Evolutionary conservation across 2,113 vertebrate genomes (phyloP).

Genomic region (Arothron firmamentum): DNA sequence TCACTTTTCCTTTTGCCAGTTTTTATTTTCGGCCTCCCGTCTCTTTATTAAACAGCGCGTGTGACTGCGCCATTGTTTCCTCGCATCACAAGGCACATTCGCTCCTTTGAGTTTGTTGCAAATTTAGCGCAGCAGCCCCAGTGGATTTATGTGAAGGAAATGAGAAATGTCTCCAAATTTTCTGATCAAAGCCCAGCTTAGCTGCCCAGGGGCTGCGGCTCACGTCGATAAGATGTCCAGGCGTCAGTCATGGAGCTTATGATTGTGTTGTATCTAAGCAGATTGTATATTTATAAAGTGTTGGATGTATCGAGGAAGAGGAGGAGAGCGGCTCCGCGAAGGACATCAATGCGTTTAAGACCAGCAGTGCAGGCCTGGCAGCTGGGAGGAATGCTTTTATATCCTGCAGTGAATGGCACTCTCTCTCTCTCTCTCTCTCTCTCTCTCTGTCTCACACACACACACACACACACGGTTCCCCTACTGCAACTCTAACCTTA

Average conservation of each 20-base stretch:
- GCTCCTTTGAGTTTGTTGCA: constrained; percentile 51
- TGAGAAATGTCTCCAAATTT: constrained; percentile 59
- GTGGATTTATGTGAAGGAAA: constrained; percentile 67
- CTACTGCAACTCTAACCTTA: too few species aligned
- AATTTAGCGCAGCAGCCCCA: constrained; percentile 58
- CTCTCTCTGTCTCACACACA: constrained; percentile 17
- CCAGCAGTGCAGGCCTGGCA: constrained; percentile 47
- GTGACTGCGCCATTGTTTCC: constrained; percentile 28
- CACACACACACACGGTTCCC: neutral
- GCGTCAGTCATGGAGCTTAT: constrained; percentile 60
- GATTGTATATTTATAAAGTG: constrained; percentile 73
- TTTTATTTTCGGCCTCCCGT: constrained; percentile 1
- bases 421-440: constrained; percentile 35
- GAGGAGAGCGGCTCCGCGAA: constrained; percentile 36
- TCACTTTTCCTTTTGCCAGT: neutral
- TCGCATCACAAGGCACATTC: constrained; percentile 48
- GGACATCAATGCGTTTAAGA: constrained; percentile 58
- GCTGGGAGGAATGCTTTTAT: constrained; percentile 49
- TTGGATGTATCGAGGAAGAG: constrained; percentile 42
- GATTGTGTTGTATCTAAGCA: constrained; percentile 60
- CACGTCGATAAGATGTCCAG: constrained; percentile 60
- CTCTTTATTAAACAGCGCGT: constrained; percentile 32
- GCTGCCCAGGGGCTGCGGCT: constrained; percentile 54
- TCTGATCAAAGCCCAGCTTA: constrained; percentile 63
- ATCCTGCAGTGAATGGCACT: constrained; percentile 51